Evolutionary conservation across 2,113 vertebrate genomes (phyloP).

Genomic region (Rhinolophus ferrumequinum): DNA sequence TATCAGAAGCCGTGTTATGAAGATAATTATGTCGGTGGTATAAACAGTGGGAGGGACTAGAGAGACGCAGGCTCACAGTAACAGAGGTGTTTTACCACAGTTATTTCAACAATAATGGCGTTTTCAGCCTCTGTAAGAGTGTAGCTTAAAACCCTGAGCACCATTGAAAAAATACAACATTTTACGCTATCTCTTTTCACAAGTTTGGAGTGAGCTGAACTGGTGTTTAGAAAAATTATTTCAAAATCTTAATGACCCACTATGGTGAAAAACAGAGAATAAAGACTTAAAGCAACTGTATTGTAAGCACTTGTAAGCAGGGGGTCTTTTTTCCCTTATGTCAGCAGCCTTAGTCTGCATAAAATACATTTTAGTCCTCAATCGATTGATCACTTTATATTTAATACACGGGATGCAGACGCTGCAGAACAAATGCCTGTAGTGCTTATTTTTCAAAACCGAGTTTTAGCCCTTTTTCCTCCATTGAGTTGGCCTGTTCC

Average conservation of each 20-base stretch:
- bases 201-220: not conserved
- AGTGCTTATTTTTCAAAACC: not conserved
- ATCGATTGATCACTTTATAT: not conserved
- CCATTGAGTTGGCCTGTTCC: not conserved
- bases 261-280: not conserved
- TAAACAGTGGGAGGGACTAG: not conserved
- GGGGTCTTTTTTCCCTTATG: not conserved
- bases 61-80: not conserved
- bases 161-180: not conserved
- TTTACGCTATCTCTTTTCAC: not conserved
- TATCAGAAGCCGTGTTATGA: not conserved
- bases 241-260: not conserved
- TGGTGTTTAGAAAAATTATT: not conserved
- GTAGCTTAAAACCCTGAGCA: not conserved
- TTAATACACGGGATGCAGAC: not conserved
- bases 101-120: not conserved
- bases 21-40: not conserved
- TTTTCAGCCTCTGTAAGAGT: not conserved
- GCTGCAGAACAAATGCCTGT: not conserved
- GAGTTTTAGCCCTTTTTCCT: not conserved
- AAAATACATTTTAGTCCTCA: not conserved
- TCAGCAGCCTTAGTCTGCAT: not conserved
- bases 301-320: not conserved
- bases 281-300: not conserved
- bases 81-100: not conserved